Conservation (phyloP, 2,888 invertebrate genomes). For the Cephalotes varians region DNA sequence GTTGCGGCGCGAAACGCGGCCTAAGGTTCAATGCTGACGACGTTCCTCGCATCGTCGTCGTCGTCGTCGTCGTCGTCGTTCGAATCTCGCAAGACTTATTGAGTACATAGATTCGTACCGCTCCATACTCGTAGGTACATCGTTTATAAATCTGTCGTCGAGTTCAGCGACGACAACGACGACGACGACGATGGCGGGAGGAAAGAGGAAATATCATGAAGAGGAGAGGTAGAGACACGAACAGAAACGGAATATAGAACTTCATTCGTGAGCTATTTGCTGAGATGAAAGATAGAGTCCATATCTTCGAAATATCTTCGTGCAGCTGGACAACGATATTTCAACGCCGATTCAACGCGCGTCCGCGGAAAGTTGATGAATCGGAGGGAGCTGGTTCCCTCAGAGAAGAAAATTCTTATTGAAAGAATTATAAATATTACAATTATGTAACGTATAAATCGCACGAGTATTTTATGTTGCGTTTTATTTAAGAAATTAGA, state of each 20-base stretch:
- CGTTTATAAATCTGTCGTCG: constrained; percentile 76
- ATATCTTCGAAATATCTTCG: constrained; percentile 45
- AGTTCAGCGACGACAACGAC: constrained; percentile 19
- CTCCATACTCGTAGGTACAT: constrained; percentile 62
- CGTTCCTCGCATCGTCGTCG: constrained; percentile 64
- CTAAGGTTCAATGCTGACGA: constrained; percentile 71
- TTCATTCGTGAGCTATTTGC: constrained; percentile 52
- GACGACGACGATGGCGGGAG: background rate
- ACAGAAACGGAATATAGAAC: constrained; percentile 47
- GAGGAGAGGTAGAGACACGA: constrained; percentile 27
- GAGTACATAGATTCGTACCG: constrained; percentile 73
- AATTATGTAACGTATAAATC: background rate
- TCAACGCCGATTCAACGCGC: constrained; percentile 30
- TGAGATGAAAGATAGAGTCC: constrained; percentile 45
- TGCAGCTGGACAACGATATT: constrained; percentile 31
- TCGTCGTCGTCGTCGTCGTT: constrained; percentile 54
- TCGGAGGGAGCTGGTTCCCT: background rate
- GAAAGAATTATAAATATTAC: background rate
- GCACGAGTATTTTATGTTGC: background rate
- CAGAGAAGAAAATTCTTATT: background rate
- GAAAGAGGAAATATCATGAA: constrained; percentile 3
- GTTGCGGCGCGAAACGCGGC: constrained; percentile 71
- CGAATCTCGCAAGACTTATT: constrained; percentile 73
- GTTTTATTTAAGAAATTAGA: background rate
- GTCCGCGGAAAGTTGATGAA: background rate